These are phyloP conservation scores for Drosophila planitibia DNA, from an alignment of 2,888 invertebrate genomes.

Conservation along the genomic window DNA sequence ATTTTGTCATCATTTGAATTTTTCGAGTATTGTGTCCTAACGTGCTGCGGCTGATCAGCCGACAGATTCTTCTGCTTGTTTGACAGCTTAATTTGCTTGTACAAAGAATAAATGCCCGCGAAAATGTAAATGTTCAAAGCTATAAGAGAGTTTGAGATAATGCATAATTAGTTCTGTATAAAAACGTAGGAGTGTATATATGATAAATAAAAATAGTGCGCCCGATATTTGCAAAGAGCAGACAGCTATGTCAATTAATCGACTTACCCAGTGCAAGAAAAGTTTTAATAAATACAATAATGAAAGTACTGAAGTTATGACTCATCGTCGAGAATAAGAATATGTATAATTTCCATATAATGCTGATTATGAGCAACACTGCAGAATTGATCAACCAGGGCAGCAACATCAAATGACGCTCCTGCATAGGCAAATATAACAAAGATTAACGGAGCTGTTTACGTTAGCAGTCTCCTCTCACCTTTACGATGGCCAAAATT, in stretches of 20 bases:
- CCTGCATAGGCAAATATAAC: neutral
- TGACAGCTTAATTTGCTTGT: neutral
- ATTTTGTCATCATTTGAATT: neutral
- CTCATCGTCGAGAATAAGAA: too few species aligned
- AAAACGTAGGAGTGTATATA: neutral
- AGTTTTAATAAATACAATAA: rapidly evolving
- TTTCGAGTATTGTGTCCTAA: neutral
- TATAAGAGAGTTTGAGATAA: neutral
- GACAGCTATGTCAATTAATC: neutral
- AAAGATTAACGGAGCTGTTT: neutral
- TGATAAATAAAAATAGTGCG: neutral
- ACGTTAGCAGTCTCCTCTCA: neutral
- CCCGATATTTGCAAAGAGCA: neutral
- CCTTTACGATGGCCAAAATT: neutral
- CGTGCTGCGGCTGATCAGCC: neutral
- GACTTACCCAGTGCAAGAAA: neutral
- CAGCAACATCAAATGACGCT: neutral
- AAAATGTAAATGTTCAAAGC: rapidly evolving
- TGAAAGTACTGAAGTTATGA: too few species aligned
- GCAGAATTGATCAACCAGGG: rapidly evolving
- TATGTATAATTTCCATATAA: too few species aligned
- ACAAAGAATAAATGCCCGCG: neutral
- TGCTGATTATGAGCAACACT: neutral
- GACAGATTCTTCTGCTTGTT: neutral
- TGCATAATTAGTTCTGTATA: neutral